These are phyloP conservation scores for Tyrannus savana DNA, from an alignment of 2,113 vertebrate genomes.

Conservation along the genomic window DNA sequence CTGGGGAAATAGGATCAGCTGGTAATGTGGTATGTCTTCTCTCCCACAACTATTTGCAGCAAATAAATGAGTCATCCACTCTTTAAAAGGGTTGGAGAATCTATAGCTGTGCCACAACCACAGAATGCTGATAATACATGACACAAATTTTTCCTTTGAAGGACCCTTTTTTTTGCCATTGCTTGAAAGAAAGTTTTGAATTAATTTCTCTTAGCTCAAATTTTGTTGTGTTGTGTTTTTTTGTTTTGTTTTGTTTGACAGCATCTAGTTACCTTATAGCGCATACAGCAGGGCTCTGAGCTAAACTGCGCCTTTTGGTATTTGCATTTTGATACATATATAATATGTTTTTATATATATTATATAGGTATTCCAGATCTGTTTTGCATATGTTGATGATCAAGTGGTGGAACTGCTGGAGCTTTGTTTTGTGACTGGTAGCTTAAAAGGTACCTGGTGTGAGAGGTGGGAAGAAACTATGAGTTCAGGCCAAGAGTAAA, in stretches of 20 bases:
- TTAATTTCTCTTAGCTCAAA: conserved; percentile 40
- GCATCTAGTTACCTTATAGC: conserved; percentile 54
- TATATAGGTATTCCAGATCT: conserved; percentile 70
- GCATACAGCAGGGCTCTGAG: conserved; percentile 47
- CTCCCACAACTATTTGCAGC: conserved; percentile 73
- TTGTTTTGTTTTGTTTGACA: conserved; percentile 48
- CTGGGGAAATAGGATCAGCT: conserved; percentile 86
- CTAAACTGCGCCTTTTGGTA: conserved; percentile 47
- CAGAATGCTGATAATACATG: conserved; percentile 47
- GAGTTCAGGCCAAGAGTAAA: conserved; percentile 59
- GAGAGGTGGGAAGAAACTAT: conserved; percentile 50
- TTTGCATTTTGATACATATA: conserved; percentile 70
- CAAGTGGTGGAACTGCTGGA: conserved; percentile 56
- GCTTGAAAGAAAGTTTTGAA: conserved; percentile 37
- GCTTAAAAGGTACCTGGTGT: conserved; percentile 61
- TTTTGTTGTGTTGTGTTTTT: background rate
- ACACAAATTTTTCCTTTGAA: conserved; percentile 23
- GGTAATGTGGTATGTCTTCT: conserved; percentile 84
- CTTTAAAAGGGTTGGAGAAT: conserved; percentile 54
- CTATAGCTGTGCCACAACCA: conserved; percentile 51
- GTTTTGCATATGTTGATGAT: conserved; percentile 68
- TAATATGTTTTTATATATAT: conserved; percentile 71
- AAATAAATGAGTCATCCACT: conserved; percentile 69
- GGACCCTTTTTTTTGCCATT: background rate
- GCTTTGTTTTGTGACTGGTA: conserved; percentile 64